These are phyloP conservation scores for Euura saliciscinereae DNA, from an alignment of 1,140 invertebrate genomes.

Conservation along the genomic window DNA sequence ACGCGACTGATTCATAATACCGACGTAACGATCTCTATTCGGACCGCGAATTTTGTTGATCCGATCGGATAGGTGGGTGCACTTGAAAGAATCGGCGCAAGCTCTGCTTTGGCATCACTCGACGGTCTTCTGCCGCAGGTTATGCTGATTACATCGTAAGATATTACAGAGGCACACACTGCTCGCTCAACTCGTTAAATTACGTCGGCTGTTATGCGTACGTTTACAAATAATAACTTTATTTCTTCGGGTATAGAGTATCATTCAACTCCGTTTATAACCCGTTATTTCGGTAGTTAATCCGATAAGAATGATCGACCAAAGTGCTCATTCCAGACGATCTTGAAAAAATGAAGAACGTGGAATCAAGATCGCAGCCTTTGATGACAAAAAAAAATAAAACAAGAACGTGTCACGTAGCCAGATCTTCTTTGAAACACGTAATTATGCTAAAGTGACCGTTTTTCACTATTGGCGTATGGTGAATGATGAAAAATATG, in stretches of 20 bases:
- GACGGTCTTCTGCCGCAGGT: background rate
- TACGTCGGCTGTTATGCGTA: background rate
- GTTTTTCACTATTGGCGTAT: background rate
- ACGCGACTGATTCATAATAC: background rate
- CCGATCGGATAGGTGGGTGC: background rate
- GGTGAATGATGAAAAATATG: background rate
- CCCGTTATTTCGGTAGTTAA: no score
- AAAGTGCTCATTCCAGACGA: no score
- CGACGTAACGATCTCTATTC: background rate
- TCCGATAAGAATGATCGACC: no score
- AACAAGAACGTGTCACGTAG: no score
- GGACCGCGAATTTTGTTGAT: background rate
- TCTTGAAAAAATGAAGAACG: no score
- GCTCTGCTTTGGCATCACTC: background rate
- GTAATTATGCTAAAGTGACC: no score
- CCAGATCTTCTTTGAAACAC: no score
- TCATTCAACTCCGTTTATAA: no score
- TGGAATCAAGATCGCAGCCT: no score
- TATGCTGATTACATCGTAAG: slow-evolving; percentile 1
- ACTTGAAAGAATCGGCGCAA: no score
- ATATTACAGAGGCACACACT: background rate
- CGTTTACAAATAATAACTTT: slow-evolving; percentile 1
- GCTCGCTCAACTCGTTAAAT: background rate
- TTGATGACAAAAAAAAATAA: no score
- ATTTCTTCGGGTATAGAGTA: background rate